phyloP scores from a whole-genome alignment of 2,113 vertebrate genomes.

The Alligator sinensis region DNA sequence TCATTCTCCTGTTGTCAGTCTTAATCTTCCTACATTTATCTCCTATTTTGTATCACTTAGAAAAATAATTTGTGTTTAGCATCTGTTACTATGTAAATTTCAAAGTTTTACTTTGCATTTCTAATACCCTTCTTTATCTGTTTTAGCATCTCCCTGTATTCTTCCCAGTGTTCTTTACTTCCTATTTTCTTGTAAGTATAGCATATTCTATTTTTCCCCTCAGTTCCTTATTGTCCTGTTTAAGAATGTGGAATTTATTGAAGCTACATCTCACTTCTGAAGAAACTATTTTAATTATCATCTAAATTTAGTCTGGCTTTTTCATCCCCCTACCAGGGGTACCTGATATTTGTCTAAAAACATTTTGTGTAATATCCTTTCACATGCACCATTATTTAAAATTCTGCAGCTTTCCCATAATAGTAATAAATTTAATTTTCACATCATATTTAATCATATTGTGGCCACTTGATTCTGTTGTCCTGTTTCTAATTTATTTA shows the following conservation, averaged over 20 bases:
- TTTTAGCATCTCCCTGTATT: slow-evolving; percentile 70
- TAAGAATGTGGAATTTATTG: slow-evolving; percentile 22
- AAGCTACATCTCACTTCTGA: slow-evolving; percentile 42
- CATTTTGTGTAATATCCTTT: slow-evolving; percentile 15
- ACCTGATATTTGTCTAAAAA: slow-evolving; percentile 9
- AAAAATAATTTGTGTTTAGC: slow-evolving; percentile 50
- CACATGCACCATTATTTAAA: slow-evolving; percentile 11
- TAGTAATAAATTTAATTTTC: neutral
- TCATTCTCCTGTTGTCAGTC: slow-evolving; percentile 13
- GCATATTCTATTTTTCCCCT: slow-evolving; percentile 40
- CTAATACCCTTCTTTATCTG: slow-evolving; percentile 62
- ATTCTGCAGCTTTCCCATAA: neutral
- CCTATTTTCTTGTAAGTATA: slow-evolving; percentile 74
- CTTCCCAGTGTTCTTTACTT: slow-evolving; percentile 71
- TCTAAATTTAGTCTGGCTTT: neutral
- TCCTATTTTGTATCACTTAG: neutral
- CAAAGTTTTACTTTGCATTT: slow-evolving; percentile 56
- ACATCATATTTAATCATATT: neutral
- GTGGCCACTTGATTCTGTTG: neutral
- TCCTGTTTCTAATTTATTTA: slow-evolving; percentile 16
- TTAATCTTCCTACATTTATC: neutral
- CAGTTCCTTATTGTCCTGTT: slow-evolving; percentile 44
- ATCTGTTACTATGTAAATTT: slow-evolving; percentile 58
- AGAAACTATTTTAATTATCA: slow-evolving; percentile 24
- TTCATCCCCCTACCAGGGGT: slow-evolving; percentile 1